A percentile compares a stretch with the other conserved stretches of the same genome.
These are phyloP conservation scores for Adelosebastes latens DNA, from an alignment of 2,797 vertebrate genomes.

Conservation along the genomic window DNA sequence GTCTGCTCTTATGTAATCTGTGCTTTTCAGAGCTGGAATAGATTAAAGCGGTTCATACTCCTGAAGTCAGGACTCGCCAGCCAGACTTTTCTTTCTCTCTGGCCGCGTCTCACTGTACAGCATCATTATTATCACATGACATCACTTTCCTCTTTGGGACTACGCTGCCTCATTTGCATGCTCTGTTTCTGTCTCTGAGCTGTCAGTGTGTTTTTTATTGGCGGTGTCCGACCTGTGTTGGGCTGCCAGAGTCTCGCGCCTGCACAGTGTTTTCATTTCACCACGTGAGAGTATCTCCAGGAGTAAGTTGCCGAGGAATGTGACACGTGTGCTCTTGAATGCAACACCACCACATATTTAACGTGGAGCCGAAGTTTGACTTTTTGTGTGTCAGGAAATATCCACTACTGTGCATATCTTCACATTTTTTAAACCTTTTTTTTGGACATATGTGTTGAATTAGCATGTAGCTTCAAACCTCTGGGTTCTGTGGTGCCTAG, in stretches of 20 bases:
- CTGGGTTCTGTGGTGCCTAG: too few species aligned
- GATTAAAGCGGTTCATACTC: constrained; percentile 67
- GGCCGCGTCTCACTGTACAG: constrained; percentile 56
- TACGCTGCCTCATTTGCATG: constrained; percentile 38
- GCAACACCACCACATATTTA: not conserved
- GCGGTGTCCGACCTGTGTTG: constrained; percentile 41
- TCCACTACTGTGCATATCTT: not conserved
- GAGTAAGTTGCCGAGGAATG: constrained; percentile 32
- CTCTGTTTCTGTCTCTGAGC: constrained; percentile 42
- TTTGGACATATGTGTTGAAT: not conserved
- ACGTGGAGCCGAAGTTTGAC: not conserved
- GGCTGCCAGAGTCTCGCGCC: constrained; percentile 54
- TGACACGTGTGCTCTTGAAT: constrained; percentile 30
- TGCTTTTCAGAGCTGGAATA: constrained; percentile 67
- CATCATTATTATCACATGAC: constrained; percentile 71
- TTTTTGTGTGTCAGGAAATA: not conserved
- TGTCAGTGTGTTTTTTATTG: constrained; percentile 65
- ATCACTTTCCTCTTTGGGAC: constrained; percentile 67
- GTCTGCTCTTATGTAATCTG: constrained; percentile 72
- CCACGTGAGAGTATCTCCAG: constrained; percentile 25
- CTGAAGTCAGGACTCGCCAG: constrained; percentile 41
- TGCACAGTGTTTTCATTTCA: constrained; percentile 54
- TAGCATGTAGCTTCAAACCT: not conserved
- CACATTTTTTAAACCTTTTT: not conserved
- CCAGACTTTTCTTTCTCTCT: constrained; percentile 41